These are phyloP conservation scores for Bombyx mandarina DNA, from an alignment of 1,140 invertebrate species.

Conservation along the genomic window DNA sequence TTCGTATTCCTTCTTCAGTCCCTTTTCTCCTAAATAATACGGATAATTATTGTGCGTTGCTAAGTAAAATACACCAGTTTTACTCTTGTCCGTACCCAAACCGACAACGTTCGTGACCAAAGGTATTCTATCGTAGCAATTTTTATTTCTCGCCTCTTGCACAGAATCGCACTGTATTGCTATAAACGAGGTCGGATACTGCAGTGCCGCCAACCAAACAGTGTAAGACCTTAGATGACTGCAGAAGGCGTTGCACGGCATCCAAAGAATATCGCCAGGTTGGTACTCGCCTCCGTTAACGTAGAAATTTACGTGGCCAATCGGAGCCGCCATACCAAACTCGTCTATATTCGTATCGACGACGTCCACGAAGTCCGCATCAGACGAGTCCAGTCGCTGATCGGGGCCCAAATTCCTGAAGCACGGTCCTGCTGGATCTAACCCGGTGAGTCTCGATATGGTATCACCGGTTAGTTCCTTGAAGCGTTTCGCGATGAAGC, in stretches of 20 bases:
- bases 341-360: constrained; percentile 79
- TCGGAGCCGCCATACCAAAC: constrained; percentile 75
- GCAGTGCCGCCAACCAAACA: constrained; percentile 34
- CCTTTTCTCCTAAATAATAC: constrained; percentile 37
- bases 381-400: constrained; percentile 38
- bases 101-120: constrained; percentile 36
- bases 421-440: constrained; percentile 54
- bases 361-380: constrained; percentile 68
- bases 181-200: constrained; percentile 35
- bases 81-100: constrained; percentile 30
- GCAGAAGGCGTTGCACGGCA: constrained; percentile 33
- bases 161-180: constrained; percentile 46
- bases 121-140: constrained; percentile 37
- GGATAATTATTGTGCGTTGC: constrained; percentile 33
- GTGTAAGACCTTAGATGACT: constrained; percentile 37
- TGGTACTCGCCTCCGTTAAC: constrained; percentile 80
- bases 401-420: constrained; percentile 42
- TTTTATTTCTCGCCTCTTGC: constrained; percentile 39
- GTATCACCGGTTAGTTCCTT: constrained; percentile 37
- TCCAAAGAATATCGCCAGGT: constrained; percentile 65
- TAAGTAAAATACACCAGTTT: constrained; percentile 42
- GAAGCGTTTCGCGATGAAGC: constrained; percentile 48
- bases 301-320: constrained; percentile 77
- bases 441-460: constrained; percentile 45
- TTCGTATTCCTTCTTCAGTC: constrained; percentile 34